Conservation (phyloP, 2,888 invertebrate species). For the Athalia circularis region DNA sequence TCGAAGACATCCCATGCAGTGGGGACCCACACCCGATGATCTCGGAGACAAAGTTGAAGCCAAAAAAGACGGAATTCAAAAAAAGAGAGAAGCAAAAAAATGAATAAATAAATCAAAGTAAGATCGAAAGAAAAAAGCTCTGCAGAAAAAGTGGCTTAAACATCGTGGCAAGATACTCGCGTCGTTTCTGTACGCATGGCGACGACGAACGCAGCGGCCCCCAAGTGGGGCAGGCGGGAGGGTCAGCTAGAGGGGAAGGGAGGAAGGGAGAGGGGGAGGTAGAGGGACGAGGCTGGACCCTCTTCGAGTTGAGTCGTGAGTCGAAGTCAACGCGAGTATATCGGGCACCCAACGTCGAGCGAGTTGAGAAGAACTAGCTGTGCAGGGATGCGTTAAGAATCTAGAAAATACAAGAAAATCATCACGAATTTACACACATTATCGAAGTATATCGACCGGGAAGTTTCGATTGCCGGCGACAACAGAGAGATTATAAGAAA, state of each 20-base stretch:
- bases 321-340: conserved; percentile 10
- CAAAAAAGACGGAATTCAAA: too few species aligned
- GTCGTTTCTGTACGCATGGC: conserved; percentile 10
- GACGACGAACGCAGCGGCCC: not conserved
- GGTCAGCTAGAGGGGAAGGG: conserved; percentile 30
- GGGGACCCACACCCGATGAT: too few species aligned
- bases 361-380: not conserved
- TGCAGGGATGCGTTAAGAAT: not conserved
- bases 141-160: not conserved
- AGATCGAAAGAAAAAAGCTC: not conserved
- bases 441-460: not conserved
- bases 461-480: too few species aligned
- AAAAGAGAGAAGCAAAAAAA: not conserved
- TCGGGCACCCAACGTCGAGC: not conserved
- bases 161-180: not conserved
- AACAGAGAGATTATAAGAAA: not conserved
- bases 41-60: too few species aligned
- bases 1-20: too few species aligned
- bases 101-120: not conserved
- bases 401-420: conserved; percentile 23
- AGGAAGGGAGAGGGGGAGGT: conserved; percentile 55
- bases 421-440: not conserved
- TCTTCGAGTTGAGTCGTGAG: not conserved
- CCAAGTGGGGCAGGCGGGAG: conserved; percentile 9
- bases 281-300: conserved; percentile 51